A percentile compares a stretch with the other conserved stretches of the same genome.
Conservation (phyloP, 2,113 vertebrate genomes). For the Felis catus region DNA sequence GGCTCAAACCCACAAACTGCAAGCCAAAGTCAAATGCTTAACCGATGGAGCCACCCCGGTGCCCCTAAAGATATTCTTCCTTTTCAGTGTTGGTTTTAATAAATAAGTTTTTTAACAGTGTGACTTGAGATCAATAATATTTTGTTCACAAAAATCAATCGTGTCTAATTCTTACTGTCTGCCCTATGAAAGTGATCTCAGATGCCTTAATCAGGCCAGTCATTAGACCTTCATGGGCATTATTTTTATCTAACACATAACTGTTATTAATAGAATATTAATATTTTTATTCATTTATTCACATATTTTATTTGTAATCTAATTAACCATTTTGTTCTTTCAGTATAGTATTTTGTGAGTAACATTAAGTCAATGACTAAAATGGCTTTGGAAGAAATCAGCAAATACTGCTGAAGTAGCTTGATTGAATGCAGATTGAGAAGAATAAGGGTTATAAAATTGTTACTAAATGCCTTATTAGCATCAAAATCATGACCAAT, state of each 20-base stretch:
- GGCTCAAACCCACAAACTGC: too few relatives aligned
- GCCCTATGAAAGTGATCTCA: not conserved
- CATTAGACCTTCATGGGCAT: not conserved
- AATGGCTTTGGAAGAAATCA: not conserved
- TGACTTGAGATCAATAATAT: not conserved
- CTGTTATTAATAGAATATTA: not conserved
- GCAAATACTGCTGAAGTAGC: not conserved
- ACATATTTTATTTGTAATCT: not conserved
- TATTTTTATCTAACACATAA: not conserved
- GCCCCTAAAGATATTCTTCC: not conserved
- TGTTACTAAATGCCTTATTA: not conserved
- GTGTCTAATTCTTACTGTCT: not conserved
- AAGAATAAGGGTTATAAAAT: not conserved
- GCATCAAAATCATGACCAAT: not conserved
- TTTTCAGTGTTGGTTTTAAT: not conserved
- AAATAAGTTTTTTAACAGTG: not conserved
- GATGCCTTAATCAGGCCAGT: not conserved
- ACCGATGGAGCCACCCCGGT: too few relatives aligned
- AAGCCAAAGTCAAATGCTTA: too few relatives aligned
- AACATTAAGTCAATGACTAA: not conserved
- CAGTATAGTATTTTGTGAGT: not conserved
- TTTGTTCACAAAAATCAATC: conserved; percentile 19
- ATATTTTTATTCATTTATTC: not conserved
- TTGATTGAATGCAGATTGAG: not conserved
- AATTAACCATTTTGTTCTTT: not conserved